Evolutionary conservation across 1,140 invertebrate genomes (phyloP).

Genomic region (Bursaphelenchus mucronatus): DNA sequence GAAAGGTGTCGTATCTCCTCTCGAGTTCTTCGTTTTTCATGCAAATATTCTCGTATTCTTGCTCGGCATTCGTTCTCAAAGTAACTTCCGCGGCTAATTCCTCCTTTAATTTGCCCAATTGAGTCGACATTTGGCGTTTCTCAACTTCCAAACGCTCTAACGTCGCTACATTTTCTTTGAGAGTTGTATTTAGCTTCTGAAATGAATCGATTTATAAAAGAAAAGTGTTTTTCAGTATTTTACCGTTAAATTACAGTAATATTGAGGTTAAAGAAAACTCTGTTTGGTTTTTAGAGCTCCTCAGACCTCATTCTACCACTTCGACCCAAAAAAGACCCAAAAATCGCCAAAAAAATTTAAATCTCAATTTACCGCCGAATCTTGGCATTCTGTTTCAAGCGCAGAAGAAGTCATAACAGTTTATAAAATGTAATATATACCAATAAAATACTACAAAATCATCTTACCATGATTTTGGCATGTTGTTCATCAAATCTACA

Average conservation of each 20-base stretch:
- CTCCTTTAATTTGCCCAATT: slow-evolving; percentile 29
- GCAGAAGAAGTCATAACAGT: no score
- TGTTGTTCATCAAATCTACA: slow-evolving; percentile 56
- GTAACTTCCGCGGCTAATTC: neutral
- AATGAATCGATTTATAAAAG: neutral
- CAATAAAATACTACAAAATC: neutral
- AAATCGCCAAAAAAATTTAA: no score
- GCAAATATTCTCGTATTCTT: neutral
- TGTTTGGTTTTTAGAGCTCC: no score
- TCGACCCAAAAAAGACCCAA: no score
- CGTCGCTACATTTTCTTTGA: slow-evolving; percentile 42
- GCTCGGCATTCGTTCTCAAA: neutral
- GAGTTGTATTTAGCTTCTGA: slow-evolving; percentile 42
- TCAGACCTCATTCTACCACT: no score
- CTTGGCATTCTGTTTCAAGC: no score
- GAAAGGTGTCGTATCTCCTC: no score
- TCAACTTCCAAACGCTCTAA: slow-evolving; percentile 45
- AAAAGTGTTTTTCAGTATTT: no score
- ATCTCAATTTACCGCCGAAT: no score
- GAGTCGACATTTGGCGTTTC: slow-evolving; percentile 30
- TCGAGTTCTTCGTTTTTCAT: no score
- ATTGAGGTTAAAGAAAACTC: no score
- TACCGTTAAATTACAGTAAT: no score
- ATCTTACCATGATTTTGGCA: slow-evolving; percentile 48
- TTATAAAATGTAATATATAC: slow-evolving; percentile 11